Evolutionary conservation across 2,797 vertebrate genomes (phyloP), one percentile per base, ranked within the genome.

Genomic region (Sandelia bainsii): DNA sequence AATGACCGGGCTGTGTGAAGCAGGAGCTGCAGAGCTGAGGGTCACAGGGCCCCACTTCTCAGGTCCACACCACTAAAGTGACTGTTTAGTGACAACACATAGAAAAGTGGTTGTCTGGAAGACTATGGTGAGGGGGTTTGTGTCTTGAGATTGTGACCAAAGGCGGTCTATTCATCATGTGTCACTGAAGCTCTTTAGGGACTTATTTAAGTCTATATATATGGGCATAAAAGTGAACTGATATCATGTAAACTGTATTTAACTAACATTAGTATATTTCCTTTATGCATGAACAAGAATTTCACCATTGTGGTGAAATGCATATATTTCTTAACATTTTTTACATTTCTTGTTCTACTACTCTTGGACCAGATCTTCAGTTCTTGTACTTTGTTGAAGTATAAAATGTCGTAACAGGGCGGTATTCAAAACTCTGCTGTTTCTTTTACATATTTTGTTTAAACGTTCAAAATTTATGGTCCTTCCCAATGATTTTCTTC

Each of bases 11-110:
- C 84, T 93, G 87, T 92, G 90, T 86, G 85, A 92, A 89, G 87
- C 69, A 3, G 84, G 83, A 88, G 80, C 56, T 76, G 87, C 52
- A 20, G 80, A 85, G 86, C 69, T 6, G 39, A 89, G 85, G 91
- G 88, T 91, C 91, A 93, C 71, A 69, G 79, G 82, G 87, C 82
- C 80, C 77, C 87, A 85, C 80, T 88, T 85, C 82, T 89, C 75
- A 83, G 87, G 81, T 90, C 90, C 69, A 49, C 79, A 76, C 59
- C 72, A 77, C 86, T 77, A 84, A 89, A 91, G 88, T 87, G 82
- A 88, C 85, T 93, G 91, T 92, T 90, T 93, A 90, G 90, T 89
- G 89, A 92, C 91, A 93, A 90, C 88, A 91, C 84, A 86, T 58
- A 87, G 84, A 87, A 89, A 82, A 81, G 78, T 60, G 80, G 71